Percentiles rank a stretch among this genome's conserved stretches.
These are phyloP conservation scores for Tuberolachnus salignus DNA, from an alignment of 2,888 invertebrate genomes.

Conservation along the genomic window DNA sequence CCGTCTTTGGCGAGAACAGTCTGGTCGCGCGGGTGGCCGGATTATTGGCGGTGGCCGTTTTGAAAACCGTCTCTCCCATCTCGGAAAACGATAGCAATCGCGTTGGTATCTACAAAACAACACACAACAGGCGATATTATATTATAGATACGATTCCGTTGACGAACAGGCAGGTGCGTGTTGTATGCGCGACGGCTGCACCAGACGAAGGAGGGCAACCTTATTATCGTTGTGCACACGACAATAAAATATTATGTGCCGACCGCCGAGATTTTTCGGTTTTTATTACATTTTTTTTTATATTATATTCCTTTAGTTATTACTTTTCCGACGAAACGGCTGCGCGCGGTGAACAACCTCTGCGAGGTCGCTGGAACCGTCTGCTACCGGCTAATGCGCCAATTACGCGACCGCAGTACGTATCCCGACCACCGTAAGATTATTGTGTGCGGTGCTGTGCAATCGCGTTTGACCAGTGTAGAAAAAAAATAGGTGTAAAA, in stretches of 20 bases:
- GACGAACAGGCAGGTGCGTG: background rate
- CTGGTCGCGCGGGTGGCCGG: background rate
- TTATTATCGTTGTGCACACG: too few species aligned
- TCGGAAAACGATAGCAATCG: background rate
- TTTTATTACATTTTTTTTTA: too few species aligned
- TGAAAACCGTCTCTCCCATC: background rate
- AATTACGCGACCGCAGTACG: background rate
- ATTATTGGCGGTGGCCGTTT: too few species aligned
- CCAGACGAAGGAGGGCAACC: background rate
- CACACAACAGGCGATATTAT: background rate
- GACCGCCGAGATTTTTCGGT: too few species aligned
- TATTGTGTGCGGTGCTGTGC: background rate
- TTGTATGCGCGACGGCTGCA: too few species aligned
- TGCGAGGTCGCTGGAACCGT: conserved; percentile 13
- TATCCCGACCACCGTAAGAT: background rate
- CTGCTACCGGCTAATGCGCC: background rate
- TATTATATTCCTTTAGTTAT: too few species aligned
- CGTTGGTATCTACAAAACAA: background rate
- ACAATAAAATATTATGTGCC: too few species aligned
- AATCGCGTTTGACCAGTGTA: background rate
- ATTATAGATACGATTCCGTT: background rate
- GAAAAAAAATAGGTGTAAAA: too few species aligned
- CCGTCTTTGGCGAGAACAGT: background rate
- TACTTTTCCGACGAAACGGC: background rate
- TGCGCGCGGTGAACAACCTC: conserved; percentile 10